Percentiles rank a stretch among this genome's conserved stretches.
Conservation (phyloP, 2,888 invertebrate species). For the Selenia dentaria region DNA sequence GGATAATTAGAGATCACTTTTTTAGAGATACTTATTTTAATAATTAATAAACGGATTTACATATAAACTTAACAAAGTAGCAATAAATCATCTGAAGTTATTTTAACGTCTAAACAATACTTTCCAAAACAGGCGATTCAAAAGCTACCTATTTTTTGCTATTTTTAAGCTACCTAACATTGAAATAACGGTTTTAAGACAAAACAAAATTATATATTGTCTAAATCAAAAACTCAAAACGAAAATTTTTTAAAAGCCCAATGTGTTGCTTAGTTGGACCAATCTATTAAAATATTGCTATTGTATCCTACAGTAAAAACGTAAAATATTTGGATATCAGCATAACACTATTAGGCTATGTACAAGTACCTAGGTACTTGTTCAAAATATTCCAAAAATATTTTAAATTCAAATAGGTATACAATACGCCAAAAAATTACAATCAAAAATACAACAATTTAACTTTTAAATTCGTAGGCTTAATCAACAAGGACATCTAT, state of each 20-base stretch:
- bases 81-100: too few species aligned
- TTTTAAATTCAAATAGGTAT: constrained; percentile 6
- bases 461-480: too few species aligned
- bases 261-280: neutral
- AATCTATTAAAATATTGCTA: constrained; percentile 1
- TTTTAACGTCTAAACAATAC: too few species aligned
- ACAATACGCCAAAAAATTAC: constrained; percentile 7
- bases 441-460: constrained; percentile 3
- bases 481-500: neutral
- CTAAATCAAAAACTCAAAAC: constrained; percentile 4
- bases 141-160: constrained; percentile 1
- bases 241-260: neutral
- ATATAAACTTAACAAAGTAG: too few species aligned
- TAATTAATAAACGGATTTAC: too few species aligned
- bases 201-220: constrained; percentile 2
- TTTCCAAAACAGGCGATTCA: neutral
- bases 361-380: constrained; percentile 1
- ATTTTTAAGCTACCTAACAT: neutral
- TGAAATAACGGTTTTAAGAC: constrained; percentile 4
- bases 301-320: constrained; percentile 12
- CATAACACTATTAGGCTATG: constrained; percentile 10
- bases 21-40: too few species aligned
- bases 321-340: constrained; percentile 14
- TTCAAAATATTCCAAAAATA: constrained; percentile 5
- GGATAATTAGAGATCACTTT: too few species aligned